Evolutionary conservation across 2,888 invertebrate genomes (phyloP).

Genomic region (Tiphia femorata): DNA sequence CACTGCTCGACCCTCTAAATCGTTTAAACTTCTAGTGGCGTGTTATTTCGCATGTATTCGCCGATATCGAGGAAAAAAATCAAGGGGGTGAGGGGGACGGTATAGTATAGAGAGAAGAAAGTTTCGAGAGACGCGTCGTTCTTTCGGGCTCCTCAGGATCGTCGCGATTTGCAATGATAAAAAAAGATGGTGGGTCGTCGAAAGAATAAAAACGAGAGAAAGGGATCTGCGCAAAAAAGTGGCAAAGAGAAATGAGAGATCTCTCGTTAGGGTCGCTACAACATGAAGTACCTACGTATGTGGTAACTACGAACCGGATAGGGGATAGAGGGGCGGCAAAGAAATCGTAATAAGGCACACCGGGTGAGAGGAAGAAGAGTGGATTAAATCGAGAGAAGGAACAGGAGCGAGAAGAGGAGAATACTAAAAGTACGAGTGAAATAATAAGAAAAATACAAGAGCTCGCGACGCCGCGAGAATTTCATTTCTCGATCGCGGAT

Average conservation of each 20-base stretch:
- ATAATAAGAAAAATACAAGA: too few species aligned
- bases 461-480: too few species aligned
- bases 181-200: too few species aligned
- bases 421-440: too few species aligned
- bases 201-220: too few species aligned
- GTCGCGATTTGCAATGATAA: constrained; percentile 15
- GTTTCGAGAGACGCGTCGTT: constrained; percentile 1
- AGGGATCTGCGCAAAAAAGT: not conserved
- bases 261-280: not conserved
- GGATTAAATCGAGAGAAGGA: not conserved
- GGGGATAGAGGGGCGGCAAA: not conserved
- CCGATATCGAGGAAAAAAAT: too few species aligned
- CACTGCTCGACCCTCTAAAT: too few species aligned
- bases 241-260: not conserved
- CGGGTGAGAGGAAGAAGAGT: not conserved
- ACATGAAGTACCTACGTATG: not conserved
- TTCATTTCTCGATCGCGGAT: too few species aligned
- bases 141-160: constrained; percentile 46
- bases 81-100: not conserved
- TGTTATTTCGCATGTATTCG: too few species aligned
- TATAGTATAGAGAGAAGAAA: not conserved
- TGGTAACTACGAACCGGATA: too few species aligned
- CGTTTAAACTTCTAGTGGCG: too few species aligned
- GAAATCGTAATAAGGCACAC: not conserved
- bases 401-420: not conserved